Conservation (phyloP, 2,113 vertebrate species). For the Myodes glareolus region DNA sequence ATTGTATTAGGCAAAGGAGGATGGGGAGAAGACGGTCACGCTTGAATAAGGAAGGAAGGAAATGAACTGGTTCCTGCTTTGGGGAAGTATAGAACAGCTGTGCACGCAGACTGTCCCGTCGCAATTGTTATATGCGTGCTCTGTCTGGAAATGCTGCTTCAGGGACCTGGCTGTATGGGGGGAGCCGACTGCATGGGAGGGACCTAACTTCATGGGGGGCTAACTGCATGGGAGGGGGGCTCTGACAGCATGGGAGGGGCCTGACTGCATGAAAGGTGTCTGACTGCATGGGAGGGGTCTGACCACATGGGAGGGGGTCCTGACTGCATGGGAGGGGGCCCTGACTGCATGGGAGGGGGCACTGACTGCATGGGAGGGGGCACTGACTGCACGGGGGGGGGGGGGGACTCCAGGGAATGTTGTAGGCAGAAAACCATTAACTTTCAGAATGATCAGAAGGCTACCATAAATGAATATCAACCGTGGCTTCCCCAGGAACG, state of each 20-base stretch:
- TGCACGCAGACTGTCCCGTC: background rate
- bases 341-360: too few relatives aligned
- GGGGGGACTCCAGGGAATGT: background rate
- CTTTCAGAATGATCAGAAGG: background rate
- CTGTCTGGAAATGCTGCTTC: background rate
- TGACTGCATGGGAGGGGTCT: background rate
- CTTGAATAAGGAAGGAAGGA: constrained; percentile 67
- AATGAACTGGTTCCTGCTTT: constrained; percentile 66
- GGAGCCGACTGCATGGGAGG: too few relatives aligned
- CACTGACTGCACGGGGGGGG: too few relatives aligned
- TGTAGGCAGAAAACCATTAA: background rate
- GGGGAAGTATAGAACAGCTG: constrained; percentile 60
- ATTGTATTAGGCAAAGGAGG: constrained; percentile 45
- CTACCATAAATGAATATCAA: background rate
- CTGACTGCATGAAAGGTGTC: background rate
- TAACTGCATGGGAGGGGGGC: background rate
- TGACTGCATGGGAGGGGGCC: too few relatives aligned
- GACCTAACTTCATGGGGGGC: background rate
- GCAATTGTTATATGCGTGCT: background rate
- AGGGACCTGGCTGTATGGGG: background rate
- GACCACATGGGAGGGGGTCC: too few relatives aligned
- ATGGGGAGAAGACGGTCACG: constrained; percentile 5
- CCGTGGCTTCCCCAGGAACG: background rate
- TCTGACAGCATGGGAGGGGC: background rate
- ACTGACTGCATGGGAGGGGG: too few relatives aligned